Base-by-base conservation (phyloP, 2,888 invertebrate species). In the Antheraea yamamai region DNA sequence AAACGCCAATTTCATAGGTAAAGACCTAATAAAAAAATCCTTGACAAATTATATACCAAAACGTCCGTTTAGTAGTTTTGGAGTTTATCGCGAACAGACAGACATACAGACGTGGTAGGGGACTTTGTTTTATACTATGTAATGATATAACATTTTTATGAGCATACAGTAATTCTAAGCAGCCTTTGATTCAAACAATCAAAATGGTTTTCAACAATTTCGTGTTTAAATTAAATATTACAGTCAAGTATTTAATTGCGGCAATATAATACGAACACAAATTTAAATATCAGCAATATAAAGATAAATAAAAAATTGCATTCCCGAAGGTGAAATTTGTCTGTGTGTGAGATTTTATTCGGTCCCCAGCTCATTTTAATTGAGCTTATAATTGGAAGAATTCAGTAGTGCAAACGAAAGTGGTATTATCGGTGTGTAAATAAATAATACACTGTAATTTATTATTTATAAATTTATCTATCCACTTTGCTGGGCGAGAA, bases 321-420 rank as follows among this genome's bases (percentile, higher is more conserved):
- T 66, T 66, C 26, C 66, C 66, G 26, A 30, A 30, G 66, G 66
- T 2, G 12, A 20, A 39, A 70, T 68, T 68, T 39, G 30, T 30
- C 30, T 70, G 20, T 39, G 39, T 70, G 39, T 47, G 39, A 70
- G 39, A 35, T 70, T 70, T 70, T 18, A 70, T 70, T 70, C 20
- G n/a, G 68, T 30, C 39, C 39, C 39, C 39, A 70, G 1, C 39
- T 70, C 39, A 70, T 20, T 70, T 70, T 35, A 70, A 70, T 70
- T 70, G 20, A 70, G 68, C n/a, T 35, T 39, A 8, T 70, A 61
- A 73, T 73, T 70, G 68, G 68, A 70, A 39, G 39, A 39, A 70
- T 18, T 35, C n/a, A n/a, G 20, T n/a, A n/a, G 20, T 39, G 70
- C 10, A n/a, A 39, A 39, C 18, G 39, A 12, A 70, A 39, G 1